Evolutionary conservation across 2,888 invertebrate species (phyloP).

Genomic region (Caenorhabditis plicata): DNA sequence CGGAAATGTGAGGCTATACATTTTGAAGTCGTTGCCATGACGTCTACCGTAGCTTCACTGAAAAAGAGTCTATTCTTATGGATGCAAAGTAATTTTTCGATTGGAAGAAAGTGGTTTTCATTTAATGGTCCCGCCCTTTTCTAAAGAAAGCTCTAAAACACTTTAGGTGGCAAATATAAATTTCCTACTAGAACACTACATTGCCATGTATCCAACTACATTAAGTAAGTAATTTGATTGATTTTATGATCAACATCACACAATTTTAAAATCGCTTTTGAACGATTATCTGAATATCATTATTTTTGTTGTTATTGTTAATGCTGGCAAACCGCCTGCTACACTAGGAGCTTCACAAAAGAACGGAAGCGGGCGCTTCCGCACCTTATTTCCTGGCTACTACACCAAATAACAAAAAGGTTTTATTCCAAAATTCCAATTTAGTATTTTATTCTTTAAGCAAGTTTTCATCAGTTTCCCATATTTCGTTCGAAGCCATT

Average conservation of each 20-base stretch:
- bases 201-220: conserved; percentile 28
- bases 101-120: too few species aligned
- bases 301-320: conserved; percentile 19
- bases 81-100: too few species aligned
- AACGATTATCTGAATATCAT: conserved; percentile 28
- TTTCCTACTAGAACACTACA: too few species aligned
- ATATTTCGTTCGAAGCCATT: too few species aligned
- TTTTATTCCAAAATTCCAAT: too few species aligned
- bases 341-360: conserved; percentile 32
- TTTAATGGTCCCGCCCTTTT: conserved; percentile 6
- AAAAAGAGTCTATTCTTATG: too few species aligned
- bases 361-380: conserved; percentile 50
- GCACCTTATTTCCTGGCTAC: conserved; percentile 50
- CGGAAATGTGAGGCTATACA: too few species aligned
- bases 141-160: neutral
- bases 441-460: too few species aligned
- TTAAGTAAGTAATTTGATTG: conserved; percentile 33
- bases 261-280: conserved; percentile 4
- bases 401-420: conserved; percentile 10
- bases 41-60: too few species aligned
- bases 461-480: too few species aligned
- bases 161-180: too few species aligned
- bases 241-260: conserved; percentile 1
- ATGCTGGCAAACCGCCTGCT: neutral
- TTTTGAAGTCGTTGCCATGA: too few species aligned